Conservation (phyloP, 2,113 vertebrate genomes). For the Oreotragus oreotragus region DNA sequence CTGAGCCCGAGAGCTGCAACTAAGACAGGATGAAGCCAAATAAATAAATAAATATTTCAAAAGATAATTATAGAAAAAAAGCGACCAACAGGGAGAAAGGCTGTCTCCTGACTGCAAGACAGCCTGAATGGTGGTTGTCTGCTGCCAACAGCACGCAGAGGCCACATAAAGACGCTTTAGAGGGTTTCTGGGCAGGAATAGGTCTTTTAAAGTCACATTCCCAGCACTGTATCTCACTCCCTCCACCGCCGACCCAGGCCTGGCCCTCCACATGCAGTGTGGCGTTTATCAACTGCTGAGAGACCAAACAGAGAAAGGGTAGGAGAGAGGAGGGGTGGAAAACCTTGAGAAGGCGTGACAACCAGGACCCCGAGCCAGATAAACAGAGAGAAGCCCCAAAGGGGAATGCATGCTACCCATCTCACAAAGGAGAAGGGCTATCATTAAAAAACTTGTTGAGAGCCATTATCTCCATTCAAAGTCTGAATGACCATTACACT, state of each 20-base stretch:
- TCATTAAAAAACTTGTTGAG: not conserved
- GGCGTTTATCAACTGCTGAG: not conserved
- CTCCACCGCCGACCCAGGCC: not conserved
- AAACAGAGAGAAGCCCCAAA: not conserved
- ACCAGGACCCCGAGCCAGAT: not conserved
- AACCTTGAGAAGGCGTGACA: not conserved
- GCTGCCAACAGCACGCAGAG: no score
- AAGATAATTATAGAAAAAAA: not conserved
- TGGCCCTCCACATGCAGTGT: not conserved
- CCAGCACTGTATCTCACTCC: not conserved
- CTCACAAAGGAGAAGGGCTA: not conserved
- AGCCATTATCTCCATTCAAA: not conserved
- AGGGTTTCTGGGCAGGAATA: not conserved
- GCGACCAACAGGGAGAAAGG: not conserved
- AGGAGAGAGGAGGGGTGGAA: not conserved
- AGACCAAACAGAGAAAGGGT: not conserved
- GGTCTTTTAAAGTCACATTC: not conserved
- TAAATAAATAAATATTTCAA: not conserved
- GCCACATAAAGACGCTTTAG: not conserved
- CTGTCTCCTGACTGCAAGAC: not conserved
- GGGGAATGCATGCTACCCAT: not conserved
- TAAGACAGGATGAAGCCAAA: not conserved
- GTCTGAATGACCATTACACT: not conserved
- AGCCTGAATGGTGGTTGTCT: rapidly evolving
- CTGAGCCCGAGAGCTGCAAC: not conserved